Conservation (phyloP, 1,140 invertebrate species). For the Cataglyphis hispanica region DNA sequence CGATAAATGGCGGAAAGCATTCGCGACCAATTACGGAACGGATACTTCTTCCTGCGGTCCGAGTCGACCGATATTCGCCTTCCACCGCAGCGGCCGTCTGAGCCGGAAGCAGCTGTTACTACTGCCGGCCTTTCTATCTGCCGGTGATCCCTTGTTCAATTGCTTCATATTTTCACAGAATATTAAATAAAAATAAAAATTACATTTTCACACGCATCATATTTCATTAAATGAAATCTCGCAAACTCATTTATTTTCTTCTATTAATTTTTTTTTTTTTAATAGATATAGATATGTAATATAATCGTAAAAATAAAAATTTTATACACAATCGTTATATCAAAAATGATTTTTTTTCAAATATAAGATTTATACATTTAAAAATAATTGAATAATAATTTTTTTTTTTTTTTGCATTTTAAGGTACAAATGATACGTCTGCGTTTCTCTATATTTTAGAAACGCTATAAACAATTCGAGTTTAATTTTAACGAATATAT, state of each 20-base stretch:
- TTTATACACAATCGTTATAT: background rate
- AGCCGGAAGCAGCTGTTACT: slow-evolving; percentile 43
- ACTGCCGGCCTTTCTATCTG: background rate
- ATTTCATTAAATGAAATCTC: slow-evolving; percentile 4
- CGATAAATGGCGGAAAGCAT: slow-evolving; percentile 61
- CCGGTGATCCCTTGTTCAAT: background rate
- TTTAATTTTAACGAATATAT: slow-evolving; percentile 45
- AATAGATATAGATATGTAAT: too few species aligned
- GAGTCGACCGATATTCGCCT: slow-evolving; percentile 13
- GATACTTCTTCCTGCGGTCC: slow-evolving; percentile 57
- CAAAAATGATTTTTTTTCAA: background rate
- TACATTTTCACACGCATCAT: background rate
- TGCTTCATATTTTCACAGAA: background rate
- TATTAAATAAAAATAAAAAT: background rate
- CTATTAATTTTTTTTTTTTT: background rate
- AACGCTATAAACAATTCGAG: background rate
- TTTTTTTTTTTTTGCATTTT: background rate
- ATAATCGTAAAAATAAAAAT: background rate
- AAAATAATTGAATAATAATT: background rate
- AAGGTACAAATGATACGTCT: background rate
- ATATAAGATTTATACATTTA: slow-evolving; percentile 4
- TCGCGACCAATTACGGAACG: slow-evolving; percentile 60
- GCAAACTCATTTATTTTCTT: background rate
- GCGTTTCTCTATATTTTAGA: background rate
- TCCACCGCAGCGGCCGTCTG: background rate